Base-by-base conservation (phyloP, 2,888 invertebrate species). In the Nemotelus nigrinus region DNA sequence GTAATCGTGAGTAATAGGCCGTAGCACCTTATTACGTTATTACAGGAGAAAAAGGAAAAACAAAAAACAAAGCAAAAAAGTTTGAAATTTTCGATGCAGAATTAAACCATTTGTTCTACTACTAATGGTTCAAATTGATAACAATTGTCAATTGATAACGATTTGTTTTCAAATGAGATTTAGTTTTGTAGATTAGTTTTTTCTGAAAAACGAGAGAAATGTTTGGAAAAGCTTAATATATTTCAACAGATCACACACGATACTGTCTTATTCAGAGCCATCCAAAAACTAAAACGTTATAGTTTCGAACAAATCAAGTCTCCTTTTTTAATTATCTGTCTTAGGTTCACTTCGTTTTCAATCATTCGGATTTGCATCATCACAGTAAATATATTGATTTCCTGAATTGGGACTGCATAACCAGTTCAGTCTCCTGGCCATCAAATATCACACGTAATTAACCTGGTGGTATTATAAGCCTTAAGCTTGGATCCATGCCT, bases 381-480 rank as follows among this genome's bases (percentile, higher is more conserved):
- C 78, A 92, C 91, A 78, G 92, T 92, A 85, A 92, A 92, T 88
- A 92, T 90, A 84, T 90, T 91, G 83, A 92, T 90, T 64, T 92
- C 92, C 80, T 86, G 87, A 64, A 88, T 87, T 25, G 92, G 91
- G 80, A 92, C 89, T 55, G 91, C 92, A 83, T 90, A 90, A 44
- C 88, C 88, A 7, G 93, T 91, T 84, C 93, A 93, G 72, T 91
- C 90, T 57, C 91, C 88, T 80, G 93, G 41, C 92, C 92, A 81
- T 92, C 91, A 67, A 92, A 92, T 67, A 92, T 87, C 67, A 93
- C 93, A 81, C 89, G 88, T 75, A 90, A 89, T 83, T 92, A 92
- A 71, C 91, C 90, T 3, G 93, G 93, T 10, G 93, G 93, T 81
- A 93, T 91, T 81, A 93, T 91, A 84, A 93, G 92, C 80, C 92